Conservation (phyloP, 1,140 invertebrate species). For the Plutomurus gul region DNA sequence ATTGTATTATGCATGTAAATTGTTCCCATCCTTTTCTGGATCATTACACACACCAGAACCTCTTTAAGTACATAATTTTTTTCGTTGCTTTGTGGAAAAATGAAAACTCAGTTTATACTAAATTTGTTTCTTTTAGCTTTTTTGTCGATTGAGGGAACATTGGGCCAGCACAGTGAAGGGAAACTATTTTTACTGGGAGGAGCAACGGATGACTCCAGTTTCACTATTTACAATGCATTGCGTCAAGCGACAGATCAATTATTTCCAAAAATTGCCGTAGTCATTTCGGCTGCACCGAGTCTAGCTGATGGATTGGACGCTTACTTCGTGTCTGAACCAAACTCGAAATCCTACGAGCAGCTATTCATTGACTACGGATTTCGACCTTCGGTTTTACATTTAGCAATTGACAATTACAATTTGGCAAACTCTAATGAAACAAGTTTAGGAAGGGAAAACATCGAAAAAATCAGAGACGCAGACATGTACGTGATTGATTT, state of each 20-base stretch:
- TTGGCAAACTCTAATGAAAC: neutral
- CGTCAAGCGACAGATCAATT: conserved; percentile 33
- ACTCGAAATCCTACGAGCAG: neutral
- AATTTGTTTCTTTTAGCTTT: neutral
- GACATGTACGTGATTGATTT: conserved; percentile 31
- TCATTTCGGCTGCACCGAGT: conserved; percentile 30
- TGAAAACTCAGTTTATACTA: neutral
- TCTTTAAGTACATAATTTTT: too few relatives aligned
- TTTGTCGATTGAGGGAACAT: neutral
- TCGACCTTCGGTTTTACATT: neutral
- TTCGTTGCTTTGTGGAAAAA: too few relatives aligned
- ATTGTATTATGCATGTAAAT: too few relatives aligned
- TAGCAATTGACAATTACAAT: conserved; percentile 37
- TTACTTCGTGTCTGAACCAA: conserved; percentile 12
- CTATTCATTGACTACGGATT: conserved; percentile 38
- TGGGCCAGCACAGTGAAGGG: neutral
- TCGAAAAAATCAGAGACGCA: neutral
- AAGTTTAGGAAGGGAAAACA: conserved; percentile 21
- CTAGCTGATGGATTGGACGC: conserved; percentile 29
- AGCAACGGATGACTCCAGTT: neutral
- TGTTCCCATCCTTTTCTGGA: too few relatives aligned
- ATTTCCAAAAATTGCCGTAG: conserved; percentile 29
- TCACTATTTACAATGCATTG: conserved; percentile 31
- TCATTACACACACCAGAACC: too few relatives aligned
- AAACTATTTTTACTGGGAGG: conserved; percentile 42